Evolutionary conservation across 23 tunicate species (phyloP), one percentile per base, ranked within the genome.

Genomic region (Diplosoma virens): DNA sequence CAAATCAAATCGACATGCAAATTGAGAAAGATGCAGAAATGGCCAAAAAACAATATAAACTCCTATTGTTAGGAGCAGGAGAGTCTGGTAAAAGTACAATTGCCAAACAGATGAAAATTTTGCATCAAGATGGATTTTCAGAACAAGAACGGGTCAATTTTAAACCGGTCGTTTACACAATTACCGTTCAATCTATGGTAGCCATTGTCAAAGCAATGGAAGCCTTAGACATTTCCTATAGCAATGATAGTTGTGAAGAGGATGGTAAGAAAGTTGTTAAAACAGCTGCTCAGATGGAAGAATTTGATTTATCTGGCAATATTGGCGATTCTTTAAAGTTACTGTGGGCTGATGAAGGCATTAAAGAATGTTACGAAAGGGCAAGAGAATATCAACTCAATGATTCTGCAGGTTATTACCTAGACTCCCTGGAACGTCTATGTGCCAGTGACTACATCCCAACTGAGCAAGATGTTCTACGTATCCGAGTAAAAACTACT

Each of bases 11-110:
- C 23, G 98, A 93, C 34, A 82, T 82, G 58, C 88, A 93, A 79
- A 55, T 93, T 18, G 73, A 82, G 45, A 82, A 82, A 58, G 98
- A 93, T 32, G 80, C 77, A 32, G 82, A 81, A 30, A 37, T 76
- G 14, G 71, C 94, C 6, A 79, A 78, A 33, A 93, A 93, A 61
- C 72, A 75, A 33, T 89, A 87, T 0, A 93, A 87, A 41, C 84
- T 93, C 32, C 85, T 93, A 5, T 72, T 93, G 33, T 86, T 93
- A 1, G 98, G 98, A 0, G 93, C 98, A 29, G 98, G 93, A 34
- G 98, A 93, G 50, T 93, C 98, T 1, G 98, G 98, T 6, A 93
- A 93, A 50, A 82, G 89, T 41, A 93, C 98, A 23, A 86, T 93
- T 78, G 94, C 94, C 41, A 93, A 93, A 59, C 98, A 93, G 72